Conservation (phyloP, 1,140 invertebrate species). For the Ips nitidus region DNA sequence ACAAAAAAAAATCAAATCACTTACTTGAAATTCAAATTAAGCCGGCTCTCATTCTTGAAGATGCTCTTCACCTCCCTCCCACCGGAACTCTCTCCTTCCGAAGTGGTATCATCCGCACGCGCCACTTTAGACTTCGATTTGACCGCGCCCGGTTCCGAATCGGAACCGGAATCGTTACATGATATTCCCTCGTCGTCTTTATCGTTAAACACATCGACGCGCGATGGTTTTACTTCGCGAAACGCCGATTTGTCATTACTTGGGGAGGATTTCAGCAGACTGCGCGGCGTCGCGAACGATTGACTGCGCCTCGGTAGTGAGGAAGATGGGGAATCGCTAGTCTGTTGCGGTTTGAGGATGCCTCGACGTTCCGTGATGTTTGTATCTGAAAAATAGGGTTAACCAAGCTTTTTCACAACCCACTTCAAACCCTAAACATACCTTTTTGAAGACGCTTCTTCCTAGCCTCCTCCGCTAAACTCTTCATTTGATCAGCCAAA, state of each 20-base stretch:
- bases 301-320: conserved; percentile 24
- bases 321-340: conserved; percentile 5
- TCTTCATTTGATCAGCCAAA: conserved; percentile 58
- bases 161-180: conserved; percentile 48
- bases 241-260: conserved; percentile 24
- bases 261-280: conserved; percentile 37
- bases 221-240: conserved; percentile 17
- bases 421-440: conserved; percentile 19
- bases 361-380: conserved; percentile 24
- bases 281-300: conserved; percentile 31
- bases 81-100: conserved; percentile 63
- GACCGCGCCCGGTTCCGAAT: conserved; percentile 40
- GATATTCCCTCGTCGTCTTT: conserved; percentile 50
- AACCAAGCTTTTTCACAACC: not conserved
- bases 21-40: conserved; percentile 41
- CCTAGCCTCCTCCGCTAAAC: conserved; percentile 50
- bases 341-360: conserved; percentile 37
- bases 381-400: conserved; percentile 13
- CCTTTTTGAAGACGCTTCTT: conserved; percentile 41
- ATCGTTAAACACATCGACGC: conserved; percentile 30
- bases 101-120: conserved; percentile 46
- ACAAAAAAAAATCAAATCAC: not conserved
- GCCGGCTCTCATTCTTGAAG: conserved; percentile 54
- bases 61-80: conserved; percentile 63
- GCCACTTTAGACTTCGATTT: conserved; percentile 26